Evolutionary conservation across 2,113 vertebrate genomes (phyloP).

Genomic region (Hystrix cristata): DNA sequence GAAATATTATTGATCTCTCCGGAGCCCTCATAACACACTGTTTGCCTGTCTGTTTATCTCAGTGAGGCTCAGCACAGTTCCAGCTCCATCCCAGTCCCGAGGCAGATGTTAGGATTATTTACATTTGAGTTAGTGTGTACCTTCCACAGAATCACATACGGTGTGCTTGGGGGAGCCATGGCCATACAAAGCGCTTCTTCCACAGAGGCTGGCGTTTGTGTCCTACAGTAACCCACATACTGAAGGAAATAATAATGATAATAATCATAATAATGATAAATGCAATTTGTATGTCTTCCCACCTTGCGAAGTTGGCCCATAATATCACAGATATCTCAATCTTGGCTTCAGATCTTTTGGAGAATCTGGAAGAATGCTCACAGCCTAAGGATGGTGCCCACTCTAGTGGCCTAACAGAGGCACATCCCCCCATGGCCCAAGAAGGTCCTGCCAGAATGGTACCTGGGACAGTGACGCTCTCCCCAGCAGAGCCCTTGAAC

Average conservation of each 20-base stretch:
- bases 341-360: background rate
- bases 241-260: background rate
- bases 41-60: background rate
- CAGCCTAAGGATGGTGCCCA: background rate
- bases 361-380: background rate
- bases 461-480: background rate
- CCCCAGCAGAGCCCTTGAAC: background rate
- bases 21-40: rapidly evolving
- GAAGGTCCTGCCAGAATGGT: background rate
- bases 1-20: background rate
- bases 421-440: no score
- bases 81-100: background rate
- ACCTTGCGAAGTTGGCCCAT: background rate
- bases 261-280: no score
- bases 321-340: background rate
- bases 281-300: background rate
- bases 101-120: background rate
- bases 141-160: background rate
- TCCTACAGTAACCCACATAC: background rate
- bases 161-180: background rate
- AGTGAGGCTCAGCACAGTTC: rapidly evolving
- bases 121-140: background rate
- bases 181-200: background rate
- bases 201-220: background rate
- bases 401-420: background rate